Conservation (phyloP, 30 jellyfish, hydroid and myxozoan species). For the Mastigias papua region DNA sequence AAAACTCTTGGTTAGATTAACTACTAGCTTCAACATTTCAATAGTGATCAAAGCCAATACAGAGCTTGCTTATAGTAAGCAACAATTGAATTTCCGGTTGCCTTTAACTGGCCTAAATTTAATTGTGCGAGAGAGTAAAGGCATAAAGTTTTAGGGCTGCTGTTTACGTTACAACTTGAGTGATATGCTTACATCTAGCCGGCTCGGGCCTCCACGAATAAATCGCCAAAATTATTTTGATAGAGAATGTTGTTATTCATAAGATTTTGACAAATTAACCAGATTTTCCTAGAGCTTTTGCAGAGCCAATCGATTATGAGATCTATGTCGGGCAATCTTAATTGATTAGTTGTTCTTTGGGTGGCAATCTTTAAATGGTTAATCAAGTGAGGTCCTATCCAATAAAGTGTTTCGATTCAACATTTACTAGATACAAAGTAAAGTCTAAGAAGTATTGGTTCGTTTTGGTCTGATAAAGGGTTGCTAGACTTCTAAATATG, state of each 20-base stretch:
- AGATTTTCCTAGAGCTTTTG: neutral
- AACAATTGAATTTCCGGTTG: slow-evolving; percentile 15
- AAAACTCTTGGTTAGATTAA: too few species aligned
- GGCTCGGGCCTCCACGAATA: neutral
- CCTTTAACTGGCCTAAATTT: slow-evolving; percentile 5
- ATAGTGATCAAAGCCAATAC: neutral
- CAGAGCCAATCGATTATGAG: slow-evolving; percentile 8
- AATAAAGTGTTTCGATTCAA: slow-evolving; percentile 10
- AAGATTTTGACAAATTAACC: slow-evolving; percentile 16
- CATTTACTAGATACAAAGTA: slow-evolving; percentile 11
- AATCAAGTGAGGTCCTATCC: slow-evolving; percentile 6
- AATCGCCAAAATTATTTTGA: neutral
- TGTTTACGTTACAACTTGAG: neutral
- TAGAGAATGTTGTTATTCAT: slow-evolving; percentile 16
- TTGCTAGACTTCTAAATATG: neutral
- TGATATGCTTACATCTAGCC: neutral
- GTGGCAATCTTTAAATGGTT: slow-evolving; percentile 9
- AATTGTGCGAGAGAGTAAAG: neutral
- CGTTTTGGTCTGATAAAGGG: neutral
- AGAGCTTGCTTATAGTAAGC: neutral
- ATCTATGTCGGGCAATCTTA: neutral
- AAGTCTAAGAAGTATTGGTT: neutral
- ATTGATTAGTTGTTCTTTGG: slow-evolving; percentile 19
- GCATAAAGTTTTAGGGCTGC: neutral
- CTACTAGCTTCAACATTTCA: neutral